These are phyloP conservation scores for Apis mellifera DNA, from an alignment of 1,140 invertebrate genomes.

Conservation along the genomic window Amel_HAv3.1 CM009937.2:9464501-9465000, in stretches of 20 bases:
- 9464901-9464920: too few relatives aligned
- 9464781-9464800: conserved; percentile 44
- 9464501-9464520: too few relatives aligned
- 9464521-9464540: neutral
- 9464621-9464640: neutral
- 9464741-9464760: conserved; percentile 7
- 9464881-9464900: neutral
- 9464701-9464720: neutral
- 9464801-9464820: too few relatives aligned
- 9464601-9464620: conserved; percentile 16
- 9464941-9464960: too few relatives aligned
- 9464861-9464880: conserved; percentile 1
- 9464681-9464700: neutral
- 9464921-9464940: too few relatives aligned
- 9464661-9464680: neutral
- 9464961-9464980: too few relatives aligned
- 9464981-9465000: too few relatives aligned
- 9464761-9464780: conserved; percentile 29
- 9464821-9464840: conserved; percentile 35
- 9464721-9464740: neutral
- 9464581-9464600: conserved; percentile 9
- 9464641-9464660: too few relatives aligned
- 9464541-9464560: neutral
- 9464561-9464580: conserved; percentile 20
- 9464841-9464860: conserved; percentile 59